phyloP scores from a whole-genome alignment of 2,113 vertebrate species.

The Alouatta palliata region DNA sequence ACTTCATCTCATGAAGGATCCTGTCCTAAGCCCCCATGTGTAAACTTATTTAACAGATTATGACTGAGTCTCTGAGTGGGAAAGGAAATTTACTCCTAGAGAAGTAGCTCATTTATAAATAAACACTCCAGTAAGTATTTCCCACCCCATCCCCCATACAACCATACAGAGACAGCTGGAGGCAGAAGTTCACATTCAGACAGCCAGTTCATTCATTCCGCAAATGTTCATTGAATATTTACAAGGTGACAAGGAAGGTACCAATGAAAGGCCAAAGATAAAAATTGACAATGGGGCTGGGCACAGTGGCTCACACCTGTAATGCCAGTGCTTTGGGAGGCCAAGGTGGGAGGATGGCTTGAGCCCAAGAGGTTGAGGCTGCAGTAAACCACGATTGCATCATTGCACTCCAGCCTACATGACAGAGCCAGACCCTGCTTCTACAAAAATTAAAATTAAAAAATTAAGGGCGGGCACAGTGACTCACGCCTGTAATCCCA shows the following conservation, averaged over 20 bases:
- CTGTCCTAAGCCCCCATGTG: background rate
- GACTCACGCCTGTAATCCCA: no score
- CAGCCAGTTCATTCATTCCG: background rate
- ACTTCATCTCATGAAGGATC: background rate
- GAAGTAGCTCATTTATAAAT: conserved; percentile 83
- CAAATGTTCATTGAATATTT: background rate
- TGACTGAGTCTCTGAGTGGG: conserved; percentile 14
- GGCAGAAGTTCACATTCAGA: conserved; percentile 80
- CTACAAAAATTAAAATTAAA: no score
- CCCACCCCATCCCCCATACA: conserved; percentile 68
- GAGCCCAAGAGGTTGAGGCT: no score
- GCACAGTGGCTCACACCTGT: no score
- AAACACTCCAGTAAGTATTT: conserved; percentile 83
- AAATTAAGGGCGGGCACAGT: no score
- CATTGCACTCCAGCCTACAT: no score
- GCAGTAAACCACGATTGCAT: no score
- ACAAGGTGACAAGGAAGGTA: background rate
- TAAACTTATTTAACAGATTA: conserved; percentile 57
- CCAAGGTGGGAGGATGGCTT: no score
- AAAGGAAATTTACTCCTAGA: conserved; percentile 78
- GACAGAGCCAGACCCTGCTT: no score
- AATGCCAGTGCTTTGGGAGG: no score
- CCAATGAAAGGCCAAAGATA: background rate
- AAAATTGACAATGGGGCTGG: background rate
- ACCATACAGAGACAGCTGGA: conserved; percentile 78